Evolutionary conservation across 1,140 invertebrate genomes (phyloP).

Genomic region (Melipona quadrifasciata): DNA sequence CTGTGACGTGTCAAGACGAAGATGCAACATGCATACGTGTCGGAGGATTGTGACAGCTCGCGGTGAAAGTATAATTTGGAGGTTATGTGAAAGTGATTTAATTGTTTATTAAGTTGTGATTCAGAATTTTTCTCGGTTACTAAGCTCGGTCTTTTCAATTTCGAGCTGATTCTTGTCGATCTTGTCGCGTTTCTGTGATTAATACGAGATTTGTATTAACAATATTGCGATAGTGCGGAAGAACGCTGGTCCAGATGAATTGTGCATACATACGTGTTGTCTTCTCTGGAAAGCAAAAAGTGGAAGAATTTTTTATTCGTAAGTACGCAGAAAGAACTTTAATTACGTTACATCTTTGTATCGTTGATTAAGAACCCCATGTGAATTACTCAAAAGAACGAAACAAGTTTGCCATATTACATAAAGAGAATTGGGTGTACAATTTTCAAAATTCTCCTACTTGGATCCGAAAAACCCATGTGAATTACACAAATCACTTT

Average conservation of each 20-base stretch:
- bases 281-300: not conserved
- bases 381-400: no score
- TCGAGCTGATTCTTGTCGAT: not conserved
- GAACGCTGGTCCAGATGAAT: not conserved
- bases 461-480: no score
- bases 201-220: no score
- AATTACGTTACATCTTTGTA: no score
- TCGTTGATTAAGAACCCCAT: no score
- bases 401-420: no score
- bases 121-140: not conserved
- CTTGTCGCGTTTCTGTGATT: not conserved
- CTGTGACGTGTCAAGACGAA: slow-evolving; percentile 10
- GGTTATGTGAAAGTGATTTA: slow-evolving; percentile 8
- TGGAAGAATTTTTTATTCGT: no score
- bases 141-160: not conserved
- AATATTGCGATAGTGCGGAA: not conserved
- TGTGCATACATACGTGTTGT: not conserved
- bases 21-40: not conserved
- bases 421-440: no score
- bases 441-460: no score
- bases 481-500: no score
- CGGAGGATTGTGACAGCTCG: not conserved
- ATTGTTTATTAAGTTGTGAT: not conserved
- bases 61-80: slow-evolving; percentile 32
- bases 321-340: no score